Percentiles rank a stretch among this genome's conserved stretches.
These are phyloP conservation scores for Drosophila navojoa DNA, from an alignment of 1,140 invertebrate genomes.

Conservation along the genomic window DNA sequence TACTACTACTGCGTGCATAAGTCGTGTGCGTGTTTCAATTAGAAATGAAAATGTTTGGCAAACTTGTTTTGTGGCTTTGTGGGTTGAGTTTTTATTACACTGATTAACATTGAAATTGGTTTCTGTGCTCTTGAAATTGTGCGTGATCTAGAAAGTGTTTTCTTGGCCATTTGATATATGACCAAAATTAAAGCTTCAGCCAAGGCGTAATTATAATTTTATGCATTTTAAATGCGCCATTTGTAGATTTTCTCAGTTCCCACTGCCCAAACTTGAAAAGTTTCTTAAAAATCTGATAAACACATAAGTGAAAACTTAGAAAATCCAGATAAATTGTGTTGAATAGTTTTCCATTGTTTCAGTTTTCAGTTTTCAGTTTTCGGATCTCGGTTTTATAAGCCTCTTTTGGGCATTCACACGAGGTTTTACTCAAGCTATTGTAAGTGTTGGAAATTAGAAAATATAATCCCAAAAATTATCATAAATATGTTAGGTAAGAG, in stretches of 20 bases:
- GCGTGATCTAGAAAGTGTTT: not conserved
- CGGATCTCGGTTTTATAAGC: not conserved
- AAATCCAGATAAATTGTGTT: constrained; percentile 1
- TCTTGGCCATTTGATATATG: too few relatives aligned
- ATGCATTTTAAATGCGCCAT: not conserved
- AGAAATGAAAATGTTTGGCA: constrained; percentile 74
- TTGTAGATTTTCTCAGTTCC: not conserved
- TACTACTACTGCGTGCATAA: constrained; percentile 18
- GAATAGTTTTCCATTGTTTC: constrained; percentile 8
- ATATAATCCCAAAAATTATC: constrained; percentile 4
- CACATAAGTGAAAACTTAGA: not conserved
- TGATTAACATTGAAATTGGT: constrained; percentile 57
- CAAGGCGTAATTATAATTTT: not conserved
- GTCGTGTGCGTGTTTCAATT: constrained; percentile 72
- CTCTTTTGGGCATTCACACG: not conserved
- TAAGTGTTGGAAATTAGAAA: not conserved
- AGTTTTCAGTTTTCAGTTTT: not conserved
- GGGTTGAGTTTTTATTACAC: constrained; percentile 56
- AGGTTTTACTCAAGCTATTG: too few relatives aligned
- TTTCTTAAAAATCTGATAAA: not conserved
- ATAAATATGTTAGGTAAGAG: not conserved
- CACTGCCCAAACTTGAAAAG: not conserved
- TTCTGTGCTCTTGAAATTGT: constrained; percentile 30
- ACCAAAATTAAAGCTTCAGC: not conserved
- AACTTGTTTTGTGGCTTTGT: constrained; percentile 64